Evolutionary conservation across 2,113 vertebrate species (phyloP).

Genomic region (Dicerorhinus sumatrensis): DNA sequence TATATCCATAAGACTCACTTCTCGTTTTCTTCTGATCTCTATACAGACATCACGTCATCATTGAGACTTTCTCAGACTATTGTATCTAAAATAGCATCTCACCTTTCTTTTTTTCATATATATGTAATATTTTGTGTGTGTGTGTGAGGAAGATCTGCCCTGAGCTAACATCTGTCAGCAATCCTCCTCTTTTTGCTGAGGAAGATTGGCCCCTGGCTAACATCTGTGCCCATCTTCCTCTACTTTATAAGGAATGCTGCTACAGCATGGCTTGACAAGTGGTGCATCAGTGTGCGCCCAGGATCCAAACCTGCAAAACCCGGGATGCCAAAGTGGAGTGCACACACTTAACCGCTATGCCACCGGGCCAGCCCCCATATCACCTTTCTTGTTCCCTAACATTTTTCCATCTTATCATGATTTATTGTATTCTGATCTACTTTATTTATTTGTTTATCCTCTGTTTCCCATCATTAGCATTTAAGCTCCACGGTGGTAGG

Average conservation of each 20-base stretch:
- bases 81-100: background rate
- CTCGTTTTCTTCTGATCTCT: background rate
- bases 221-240: no score
- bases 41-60: background rate
- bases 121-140: no score
- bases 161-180: no score
- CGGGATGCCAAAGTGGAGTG: no score
- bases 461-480: background rate
- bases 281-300: no score
- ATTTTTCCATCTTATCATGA: background rate
- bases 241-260: no score
- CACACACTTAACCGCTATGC: no score
- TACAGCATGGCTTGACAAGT: no score
- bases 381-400: background rate
- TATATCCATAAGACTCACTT: background rate
- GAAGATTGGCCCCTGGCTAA: no score
- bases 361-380: background rate
- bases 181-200: no score
- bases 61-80: background rate
- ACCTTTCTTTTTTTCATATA: background rate
- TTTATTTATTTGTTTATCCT: slow-evolving; percentile 36
- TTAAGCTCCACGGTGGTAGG: background rate
- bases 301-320: no score
- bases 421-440: background rate
- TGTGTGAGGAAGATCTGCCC: no score